A percentile compares a stretch with the other conserved stretches of the same genome.
Evolutionary conservation across 1,140 invertebrate species (phyloP).

Genomic region (Pseudoatta argentina): DNA sequence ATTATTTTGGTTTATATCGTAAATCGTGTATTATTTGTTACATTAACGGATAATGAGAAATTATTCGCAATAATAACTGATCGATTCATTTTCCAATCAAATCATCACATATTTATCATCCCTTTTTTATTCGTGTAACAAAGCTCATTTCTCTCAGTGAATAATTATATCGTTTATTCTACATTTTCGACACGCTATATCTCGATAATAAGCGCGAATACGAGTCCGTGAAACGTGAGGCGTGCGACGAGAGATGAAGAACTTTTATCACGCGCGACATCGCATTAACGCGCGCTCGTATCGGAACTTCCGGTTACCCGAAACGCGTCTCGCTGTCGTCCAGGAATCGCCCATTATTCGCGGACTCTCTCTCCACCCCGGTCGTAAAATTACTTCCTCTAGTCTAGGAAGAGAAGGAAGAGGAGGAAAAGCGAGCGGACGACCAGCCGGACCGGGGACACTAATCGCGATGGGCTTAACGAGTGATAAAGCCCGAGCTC

Average conservation of each 20-base stretch:
- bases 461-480: conserved; percentile 61
- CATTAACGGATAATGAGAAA: too few relatives aligned
- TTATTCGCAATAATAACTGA: too few relatives aligned
- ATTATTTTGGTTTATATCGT: too few relatives aligned
- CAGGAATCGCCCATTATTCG: conserved; percentile 33
- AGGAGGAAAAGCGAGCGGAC: background rate
- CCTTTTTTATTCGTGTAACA: too few relatives aligned
- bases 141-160: too few relatives aligned
- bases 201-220: background rate
- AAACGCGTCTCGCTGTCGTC: conserved; percentile 29
- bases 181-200: background rate
- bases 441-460: conserved; percentile 23
- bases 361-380: background rate
- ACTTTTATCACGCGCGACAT: conserved; percentile 39
- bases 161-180: background rate
- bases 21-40: too few relatives aligned
- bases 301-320: conserved; percentile 44
- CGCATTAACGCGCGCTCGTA: conserved; percentile 44
- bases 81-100: too few relatives aligned
- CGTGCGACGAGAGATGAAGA: background rate
- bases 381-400: conserved; percentile 30
- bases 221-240: background rate
- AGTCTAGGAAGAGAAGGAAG: conserved; percentile 3
- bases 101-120: too few relatives aligned
- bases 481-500: conserved; percentile 52